Conservation (phyloP, 2,888 invertebrate species). For the Parthenolecanium corni region DNA sequence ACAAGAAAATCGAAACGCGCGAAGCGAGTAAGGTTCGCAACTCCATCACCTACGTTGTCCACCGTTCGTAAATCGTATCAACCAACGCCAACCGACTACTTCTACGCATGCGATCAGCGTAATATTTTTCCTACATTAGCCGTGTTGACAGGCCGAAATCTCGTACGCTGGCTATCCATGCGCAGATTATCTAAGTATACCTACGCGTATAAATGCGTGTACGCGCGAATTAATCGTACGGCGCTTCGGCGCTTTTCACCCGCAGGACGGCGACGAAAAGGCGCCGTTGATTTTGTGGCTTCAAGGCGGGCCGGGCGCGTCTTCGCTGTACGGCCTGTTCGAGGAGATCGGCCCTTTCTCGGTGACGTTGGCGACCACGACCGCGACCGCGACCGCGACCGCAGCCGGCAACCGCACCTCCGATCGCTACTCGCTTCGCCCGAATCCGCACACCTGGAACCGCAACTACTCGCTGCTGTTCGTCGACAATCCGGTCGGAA, state of each 20-base stretch:
- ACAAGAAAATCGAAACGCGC: no score
- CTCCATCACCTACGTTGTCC: no score
- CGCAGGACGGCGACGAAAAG: slow-evolving; percentile 20
- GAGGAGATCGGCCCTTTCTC: slow-evolving; percentile 60
- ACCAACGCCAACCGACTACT: no score
- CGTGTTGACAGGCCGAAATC: no score
- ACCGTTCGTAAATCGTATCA: no score
- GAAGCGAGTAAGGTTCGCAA: no score
- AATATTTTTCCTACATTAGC: no score
- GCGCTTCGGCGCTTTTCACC: not conserved
- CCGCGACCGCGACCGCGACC: slow-evolving; percentile 3
- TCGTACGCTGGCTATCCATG: no score
- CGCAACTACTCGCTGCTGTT: slow-evolving; percentile 66
- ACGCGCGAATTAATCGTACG: no score
- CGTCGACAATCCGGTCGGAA: slow-evolving; percentile 86
- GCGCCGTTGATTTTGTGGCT: slow-evolving; percentile 65
- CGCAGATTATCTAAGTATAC: no score
- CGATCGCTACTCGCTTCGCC: slow-evolving; percentile 39
- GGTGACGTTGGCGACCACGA: not conserved
- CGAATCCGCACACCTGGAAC: slow-evolving; percentile 68
- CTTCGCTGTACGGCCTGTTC: slow-evolving; percentile 66
- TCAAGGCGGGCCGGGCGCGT: slow-evolving; percentile 74
- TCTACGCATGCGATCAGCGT: no score
- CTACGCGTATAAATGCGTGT: no score
- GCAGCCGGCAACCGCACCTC: not conserved